Conservation (phyloP, 1,140 invertebrate species). For the Drosophila tsacasi region DNA sequence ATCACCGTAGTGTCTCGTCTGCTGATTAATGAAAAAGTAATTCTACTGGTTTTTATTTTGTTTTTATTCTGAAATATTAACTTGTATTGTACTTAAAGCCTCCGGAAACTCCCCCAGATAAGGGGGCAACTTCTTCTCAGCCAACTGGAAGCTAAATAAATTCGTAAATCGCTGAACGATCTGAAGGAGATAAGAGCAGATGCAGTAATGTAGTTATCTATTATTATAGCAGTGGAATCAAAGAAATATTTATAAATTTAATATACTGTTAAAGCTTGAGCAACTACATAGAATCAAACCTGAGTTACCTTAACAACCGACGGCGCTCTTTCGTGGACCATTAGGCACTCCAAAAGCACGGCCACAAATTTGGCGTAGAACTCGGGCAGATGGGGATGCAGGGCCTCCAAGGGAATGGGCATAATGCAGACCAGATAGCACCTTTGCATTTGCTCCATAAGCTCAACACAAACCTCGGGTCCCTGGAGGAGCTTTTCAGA, state of each 20-base stretch:
- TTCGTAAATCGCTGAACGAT: slow-evolving; percentile 46
- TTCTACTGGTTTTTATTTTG: rapidly evolving
- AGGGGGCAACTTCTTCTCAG: neutral
- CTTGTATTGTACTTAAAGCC: slow-evolving; percentile 34
- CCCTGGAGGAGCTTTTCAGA: slow-evolving; percentile 62
- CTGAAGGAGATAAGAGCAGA: slow-evolving; percentile 14
- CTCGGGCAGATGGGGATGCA: slow-evolving; percentile 49
- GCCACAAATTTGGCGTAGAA: slow-evolving; percentile 66
- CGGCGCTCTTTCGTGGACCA: slow-evolving; percentile 20
- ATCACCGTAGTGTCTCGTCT: slow-evolving; percentile 3
- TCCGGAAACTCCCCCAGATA: slow-evolving; percentile 16
- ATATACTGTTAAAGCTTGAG: neutral
- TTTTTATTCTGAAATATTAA: slow-evolving; percentile 41
- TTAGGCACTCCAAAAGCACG: slow-evolving; percentile 48
- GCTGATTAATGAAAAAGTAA: neutral
- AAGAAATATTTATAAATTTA: neutral
- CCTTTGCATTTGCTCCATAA: slow-evolving; percentile 47
- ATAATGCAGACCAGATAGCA: slow-evolving; percentile 68
- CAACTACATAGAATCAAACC: neutral
- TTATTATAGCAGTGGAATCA: neutral
- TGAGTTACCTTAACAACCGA: slow-evolving; percentile 33
- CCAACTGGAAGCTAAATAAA: slow-evolving; percentile 50
- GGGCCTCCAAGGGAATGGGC: slow-evolving; percentile 56
- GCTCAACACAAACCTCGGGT: slow-evolving; percentile 17
- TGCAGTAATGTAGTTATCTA: neutral